A percentile compares a stretch with the other conserved stretches of the same genome.
phyloP scores from a whole-genome alignment of 2,113 vertebrate genomes.

The Sceloporus tristichus region DNA sequence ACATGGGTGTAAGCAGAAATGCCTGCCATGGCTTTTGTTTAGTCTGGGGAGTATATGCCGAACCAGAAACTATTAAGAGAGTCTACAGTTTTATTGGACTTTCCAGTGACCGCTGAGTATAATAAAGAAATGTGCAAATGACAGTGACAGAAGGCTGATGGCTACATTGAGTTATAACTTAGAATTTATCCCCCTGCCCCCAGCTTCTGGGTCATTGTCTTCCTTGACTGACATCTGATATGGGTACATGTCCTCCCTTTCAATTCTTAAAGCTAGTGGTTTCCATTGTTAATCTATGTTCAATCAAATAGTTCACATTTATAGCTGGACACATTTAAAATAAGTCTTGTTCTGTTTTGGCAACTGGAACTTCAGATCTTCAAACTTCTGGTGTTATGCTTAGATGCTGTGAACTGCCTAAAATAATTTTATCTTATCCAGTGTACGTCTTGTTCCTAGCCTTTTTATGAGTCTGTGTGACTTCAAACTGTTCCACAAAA shows the following conservation, averaged over 20 bases:
- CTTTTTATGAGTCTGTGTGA: neutral
- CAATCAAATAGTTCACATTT: neutral
- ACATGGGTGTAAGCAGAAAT: neutral
- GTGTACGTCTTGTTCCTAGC: neutral
- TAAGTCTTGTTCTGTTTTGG: neutral
- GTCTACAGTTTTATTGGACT: neutral
- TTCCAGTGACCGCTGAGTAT: conserved; percentile 5
- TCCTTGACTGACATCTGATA: conserved; percentile 33
- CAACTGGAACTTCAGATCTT: neutral
- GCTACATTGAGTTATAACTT: neutral
- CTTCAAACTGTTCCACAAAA: neutral
- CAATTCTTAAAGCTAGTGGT: neutral
- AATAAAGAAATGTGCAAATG: neutral
- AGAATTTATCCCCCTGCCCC: neutral
- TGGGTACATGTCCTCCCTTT: conserved; percentile 22
- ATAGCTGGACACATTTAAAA: neutral
- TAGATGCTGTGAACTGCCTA: neutral
- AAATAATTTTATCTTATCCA: conserved; percentile 6
- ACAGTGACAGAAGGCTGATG: neutral
- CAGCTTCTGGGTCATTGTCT: neutral
- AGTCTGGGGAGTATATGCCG: rapidly evolving
- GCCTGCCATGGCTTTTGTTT: conserved; percentile 8
- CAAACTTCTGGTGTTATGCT: neutral
- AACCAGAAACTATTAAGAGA: conserved; percentile 29
- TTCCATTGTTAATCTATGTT: conserved; percentile 30